A percentile compares a stretch with the other conserved stretches of the same genome.
Conservation (phyloP, 2,888 invertebrate species). For the Sinodicranocentrus sp. region DNA sequence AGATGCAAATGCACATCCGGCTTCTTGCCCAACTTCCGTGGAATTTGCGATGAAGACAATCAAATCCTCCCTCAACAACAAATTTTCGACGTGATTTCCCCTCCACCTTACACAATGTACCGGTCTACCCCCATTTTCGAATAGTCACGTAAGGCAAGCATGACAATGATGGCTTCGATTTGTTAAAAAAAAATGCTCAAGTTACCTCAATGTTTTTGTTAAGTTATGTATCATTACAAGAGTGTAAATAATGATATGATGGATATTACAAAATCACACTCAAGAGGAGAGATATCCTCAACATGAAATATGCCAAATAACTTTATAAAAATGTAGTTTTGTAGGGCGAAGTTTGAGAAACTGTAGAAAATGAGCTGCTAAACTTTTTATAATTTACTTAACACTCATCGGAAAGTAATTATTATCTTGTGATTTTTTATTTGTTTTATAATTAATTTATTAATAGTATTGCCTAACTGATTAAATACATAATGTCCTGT, state of each 20-base stretch:
- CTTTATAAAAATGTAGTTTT: too few relatives aligned
- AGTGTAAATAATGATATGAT: neutral
- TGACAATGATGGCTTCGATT: neutral
- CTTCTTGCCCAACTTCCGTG: constrained; percentile 68
- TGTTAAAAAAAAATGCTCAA: constrained; percentile 1
- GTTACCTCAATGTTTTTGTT: neutral
- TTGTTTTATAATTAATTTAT: constrained; percentile 33
- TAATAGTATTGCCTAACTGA: constrained; percentile 13
- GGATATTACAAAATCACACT: too few relatives aligned
- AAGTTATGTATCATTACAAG: too few relatives aligned
- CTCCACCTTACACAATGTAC: constrained; percentile 61
- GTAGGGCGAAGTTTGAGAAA: neutral
- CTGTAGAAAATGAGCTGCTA: neutral
- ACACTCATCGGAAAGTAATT: constrained; percentile 12
- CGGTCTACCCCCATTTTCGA: constrained; percentile 60
- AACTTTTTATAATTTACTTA: too few relatives aligned
- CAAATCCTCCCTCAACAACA: constrained; percentile 60
- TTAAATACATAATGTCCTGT: neutral
- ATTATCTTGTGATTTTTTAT: neutral
- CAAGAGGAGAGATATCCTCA: too few relatives aligned
- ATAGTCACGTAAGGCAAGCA: constrained; percentile 23
- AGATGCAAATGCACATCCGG: constrained; percentile 61
- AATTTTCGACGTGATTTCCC: constrained; percentile 56
- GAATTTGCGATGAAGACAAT: constrained; percentile 61
- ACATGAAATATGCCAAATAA: constrained; percentile 22